These are phyloP conservation scores for Bolinopsis microptera DNA, from an alignment of 37 sponge, comb jelly and placozoan species.

Conservation along the genomic window DNA sequence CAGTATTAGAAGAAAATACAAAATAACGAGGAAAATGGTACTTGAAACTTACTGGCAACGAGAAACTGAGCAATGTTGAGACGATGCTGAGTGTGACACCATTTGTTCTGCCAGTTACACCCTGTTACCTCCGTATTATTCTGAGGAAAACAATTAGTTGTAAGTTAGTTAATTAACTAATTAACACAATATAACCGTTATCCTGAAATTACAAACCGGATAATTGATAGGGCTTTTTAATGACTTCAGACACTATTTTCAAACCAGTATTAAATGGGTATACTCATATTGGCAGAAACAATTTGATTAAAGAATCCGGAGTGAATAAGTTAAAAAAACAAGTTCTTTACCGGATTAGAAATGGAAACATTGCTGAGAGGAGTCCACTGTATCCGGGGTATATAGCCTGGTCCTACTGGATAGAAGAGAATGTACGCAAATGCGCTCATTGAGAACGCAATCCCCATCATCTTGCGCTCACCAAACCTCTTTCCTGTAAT, in stretches of 20 bases:
- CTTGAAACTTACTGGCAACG: background rate
- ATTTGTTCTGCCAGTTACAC: conserved; percentile 61
- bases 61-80: background rate
- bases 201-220: no score
- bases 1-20: no score
- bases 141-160: background rate
- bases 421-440: conserved; percentile 41
- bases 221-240: no score
- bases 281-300: no score
- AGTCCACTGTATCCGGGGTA: background rate
- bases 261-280: no score
- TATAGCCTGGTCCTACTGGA: conserved; percentile 43
- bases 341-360: background rate
- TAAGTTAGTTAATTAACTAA: background rate
- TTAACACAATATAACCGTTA: background rate
- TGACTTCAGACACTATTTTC: no score
- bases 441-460: conserved; percentile 30
- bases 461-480: conserved; percentile 47
- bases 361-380: conserved; percentile 27
- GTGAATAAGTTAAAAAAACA: no score
- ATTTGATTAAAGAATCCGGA: no score
- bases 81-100: conserved; percentile 26
- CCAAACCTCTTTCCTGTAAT: conserved; percentile 51
- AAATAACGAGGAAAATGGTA: no score
- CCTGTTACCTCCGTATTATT: conserved; percentile 32